Conservation (phyloP, 1,140 invertebrate genomes). For the Achatina immaculata region DNA sequence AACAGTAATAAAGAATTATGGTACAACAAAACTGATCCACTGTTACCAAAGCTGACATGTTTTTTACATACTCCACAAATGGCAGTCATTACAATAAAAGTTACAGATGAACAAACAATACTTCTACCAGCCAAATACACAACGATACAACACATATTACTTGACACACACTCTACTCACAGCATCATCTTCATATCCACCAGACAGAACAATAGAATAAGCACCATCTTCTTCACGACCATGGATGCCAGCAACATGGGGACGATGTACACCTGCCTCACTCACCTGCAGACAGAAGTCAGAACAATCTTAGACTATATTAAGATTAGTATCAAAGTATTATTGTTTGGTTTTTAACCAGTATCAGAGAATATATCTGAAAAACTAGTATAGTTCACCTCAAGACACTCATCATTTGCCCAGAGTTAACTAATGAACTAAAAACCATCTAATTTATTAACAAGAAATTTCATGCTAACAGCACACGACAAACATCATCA, state of each 20-base stretch:
- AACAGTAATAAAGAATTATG: slow-evolving; percentile 9
- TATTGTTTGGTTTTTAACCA: too few species aligned
- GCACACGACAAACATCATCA: too few species aligned
- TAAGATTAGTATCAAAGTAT: too few species aligned
- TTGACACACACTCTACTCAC: slow-evolving; percentile 49
- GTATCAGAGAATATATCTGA: too few species aligned
- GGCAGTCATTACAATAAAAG: background rate
- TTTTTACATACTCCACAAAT: background rate
- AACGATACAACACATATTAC: background rate
- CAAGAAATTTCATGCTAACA: too few species aligned
- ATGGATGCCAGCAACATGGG: slow-evolving; percentile 87
- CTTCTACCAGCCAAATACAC: too few species aligned
- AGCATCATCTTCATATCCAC: slow-evolving; percentile 89
- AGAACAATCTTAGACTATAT: too few species aligned
- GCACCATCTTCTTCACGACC: slow-evolving; percentile 84
- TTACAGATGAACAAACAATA: too few species aligned
- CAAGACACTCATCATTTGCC: too few species aligned
- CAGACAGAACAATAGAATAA: slow-evolving; percentile 87
- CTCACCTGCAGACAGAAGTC: slow-evolving; percentile 78
- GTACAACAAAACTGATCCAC: background rate
- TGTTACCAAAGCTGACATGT: background rate
- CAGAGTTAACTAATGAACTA: too few species aligned
- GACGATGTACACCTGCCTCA: slow-evolving; percentile 85
- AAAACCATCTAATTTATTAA: too few species aligned
- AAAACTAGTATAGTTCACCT: too few species aligned